phyloP scores from a whole-genome alignment of 2,888 invertebrate genomes.

The Synergus japonicus region DNA sequence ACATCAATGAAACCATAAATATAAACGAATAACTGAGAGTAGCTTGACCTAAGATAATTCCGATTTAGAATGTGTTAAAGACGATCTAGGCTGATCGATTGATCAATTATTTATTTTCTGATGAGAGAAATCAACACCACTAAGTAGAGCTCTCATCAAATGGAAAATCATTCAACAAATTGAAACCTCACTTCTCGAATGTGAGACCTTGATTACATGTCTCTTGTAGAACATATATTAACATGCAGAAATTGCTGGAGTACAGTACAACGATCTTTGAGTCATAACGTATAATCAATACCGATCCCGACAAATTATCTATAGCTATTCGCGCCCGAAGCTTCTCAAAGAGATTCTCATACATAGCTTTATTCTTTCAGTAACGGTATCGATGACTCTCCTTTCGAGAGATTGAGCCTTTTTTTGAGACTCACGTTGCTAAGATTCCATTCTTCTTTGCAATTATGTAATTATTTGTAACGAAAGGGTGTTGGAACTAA shows the following conservation, averaged over 20 bases:
- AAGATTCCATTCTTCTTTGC: neutral
- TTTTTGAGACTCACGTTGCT: neutral
- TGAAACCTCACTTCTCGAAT: neutral
- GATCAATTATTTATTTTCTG: neutral
- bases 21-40: slow-evolving; percentile 4
- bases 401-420: neutral
- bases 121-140: neutral
- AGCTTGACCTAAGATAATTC: neutral
- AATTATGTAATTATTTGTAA: neutral
- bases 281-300: slow-evolving; percentile 36
- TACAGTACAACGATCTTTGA: slow-evolving; percentile 25
- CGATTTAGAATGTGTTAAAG: neutral
- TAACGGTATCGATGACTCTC: slow-evolving; percentile 1
- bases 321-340: slow-evolving; percentile 25
- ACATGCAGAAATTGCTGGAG: slow-evolving; percentile 14
- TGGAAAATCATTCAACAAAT: slow-evolving; percentile 20
- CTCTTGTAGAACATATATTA: slow-evolving; percentile 4
- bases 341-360: slow-evolving; percentile 33
- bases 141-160: neutral
- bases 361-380: slow-evolving; percentile 14
- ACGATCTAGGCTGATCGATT: neutral
- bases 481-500: no score
- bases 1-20: neutral
- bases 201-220: slow-evolving; percentile 30
- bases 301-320: slow-evolving; percentile 37